Conservation (phyloP, 2,797 vertebrate species). For the Parauchenoglanis ngamensis region DNA sequence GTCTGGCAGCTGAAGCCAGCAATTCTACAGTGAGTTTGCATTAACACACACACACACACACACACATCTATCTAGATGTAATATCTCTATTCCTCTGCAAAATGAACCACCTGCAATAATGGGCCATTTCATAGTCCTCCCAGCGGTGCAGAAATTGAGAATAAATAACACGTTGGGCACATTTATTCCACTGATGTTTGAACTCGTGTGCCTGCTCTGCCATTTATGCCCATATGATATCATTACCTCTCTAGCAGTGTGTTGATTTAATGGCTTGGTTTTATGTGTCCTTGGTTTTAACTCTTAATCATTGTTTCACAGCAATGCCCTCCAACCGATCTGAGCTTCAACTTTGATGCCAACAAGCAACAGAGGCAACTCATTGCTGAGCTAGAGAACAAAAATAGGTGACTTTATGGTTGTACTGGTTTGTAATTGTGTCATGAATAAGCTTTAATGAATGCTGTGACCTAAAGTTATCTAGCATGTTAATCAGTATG, state of each 20-base stretch:
- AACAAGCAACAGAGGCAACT: constrained; percentile 96
- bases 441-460: not conserved
- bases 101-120: not conserved
- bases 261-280: constrained; percentile 14
- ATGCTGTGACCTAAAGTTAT: not conserved
- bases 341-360: constrained; percentile 91
- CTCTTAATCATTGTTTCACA: constrained; percentile 65
- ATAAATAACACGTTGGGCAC: constrained; percentile 22
- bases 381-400: constrained; percentile 96
- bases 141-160: constrained; percentile 3
- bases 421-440: not conserved
- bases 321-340: constrained; percentile 87
- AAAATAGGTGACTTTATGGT: constrained; percentile 83
- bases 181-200: constrained; percentile 22
- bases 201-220: not conserved
- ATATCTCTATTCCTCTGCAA: constrained; percentile 9
- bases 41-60: constrained; percentile 1
- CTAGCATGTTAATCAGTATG: not conserved
- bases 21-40: constrained; percentile 82
- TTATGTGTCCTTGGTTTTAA: constrained; percentile 8
- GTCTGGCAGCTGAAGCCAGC: constrained; percentile 92
- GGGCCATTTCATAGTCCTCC: constrained; percentile 17
- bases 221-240: constrained; percentile 14
- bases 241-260: constrained; percentile 14
- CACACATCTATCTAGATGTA: not conserved